These are phyloP conservation scores for Rhinophrynus dorsalis DNA, from an alignment of 2,797 vertebrate genomes.

Conservation along the genomic window DNA sequence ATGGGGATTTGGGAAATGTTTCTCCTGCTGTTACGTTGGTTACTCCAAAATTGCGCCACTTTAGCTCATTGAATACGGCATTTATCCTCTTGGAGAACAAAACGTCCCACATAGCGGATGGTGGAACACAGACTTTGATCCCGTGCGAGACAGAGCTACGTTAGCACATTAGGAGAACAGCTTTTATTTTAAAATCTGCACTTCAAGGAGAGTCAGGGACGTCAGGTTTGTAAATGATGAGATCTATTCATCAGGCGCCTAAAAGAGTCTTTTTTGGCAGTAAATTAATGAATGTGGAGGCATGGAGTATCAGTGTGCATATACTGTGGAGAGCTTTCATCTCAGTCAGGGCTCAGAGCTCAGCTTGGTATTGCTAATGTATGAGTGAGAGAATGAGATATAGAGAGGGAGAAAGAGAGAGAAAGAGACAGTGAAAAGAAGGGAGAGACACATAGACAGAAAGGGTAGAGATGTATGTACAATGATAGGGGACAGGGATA, in stretches of 20 bases:
- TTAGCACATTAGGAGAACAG: slow-evolving; percentile 11
- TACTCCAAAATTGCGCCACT: too few relatives aligned
- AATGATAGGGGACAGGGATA: background rate
- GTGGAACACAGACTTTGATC: slow-evolving; percentile 34
- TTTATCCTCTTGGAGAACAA: background rate
- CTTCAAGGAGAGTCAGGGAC: slow-evolving; percentile 38
- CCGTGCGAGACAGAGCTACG: slow-evolving; percentile 3
- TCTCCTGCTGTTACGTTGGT: too few relatives aligned
- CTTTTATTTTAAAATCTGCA: slow-evolving; percentile 41
- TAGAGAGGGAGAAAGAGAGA: background rate
- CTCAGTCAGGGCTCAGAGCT: slow-evolving; percentile 37
- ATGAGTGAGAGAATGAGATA: background rate
- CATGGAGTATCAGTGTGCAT: slow-evolving; percentile 25
- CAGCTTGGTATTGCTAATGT: slow-evolving; percentile 26
- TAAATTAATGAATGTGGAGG: slow-evolving; percentile 44
- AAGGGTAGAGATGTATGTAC: background rate
- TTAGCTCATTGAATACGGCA: too few relatives aligned
- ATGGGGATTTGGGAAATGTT: too few relatives aligned
- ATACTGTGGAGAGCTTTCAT: slow-evolving; percentile 39
- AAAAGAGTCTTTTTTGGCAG: slow-evolving; percentile 45
- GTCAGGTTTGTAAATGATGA: slow-evolving; percentile 48
- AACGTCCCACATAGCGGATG: too few relatives aligned
- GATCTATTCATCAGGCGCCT: slow-evolving; percentile 40
- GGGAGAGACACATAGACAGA: background rate
- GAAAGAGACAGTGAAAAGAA: background rate